Base-by-base conservation (phyloP, 2,888 invertebrate genomes). In the Lasius fuliginosus region DNA sequence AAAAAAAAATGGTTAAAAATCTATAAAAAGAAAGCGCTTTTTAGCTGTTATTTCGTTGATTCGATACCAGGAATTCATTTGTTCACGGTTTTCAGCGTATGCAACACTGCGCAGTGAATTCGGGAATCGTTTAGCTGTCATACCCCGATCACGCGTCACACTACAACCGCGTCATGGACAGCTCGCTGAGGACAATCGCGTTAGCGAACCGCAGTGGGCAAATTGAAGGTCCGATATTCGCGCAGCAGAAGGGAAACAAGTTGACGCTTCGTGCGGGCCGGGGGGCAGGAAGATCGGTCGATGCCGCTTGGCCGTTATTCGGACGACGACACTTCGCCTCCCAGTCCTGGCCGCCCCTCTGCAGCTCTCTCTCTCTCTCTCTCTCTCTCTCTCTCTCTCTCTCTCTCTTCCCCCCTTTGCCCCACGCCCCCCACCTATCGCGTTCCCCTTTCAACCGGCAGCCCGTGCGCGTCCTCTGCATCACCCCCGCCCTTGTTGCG, bases 231-330 rank as follows among this genome's bases (percentile, higher is more conserved):
- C 94, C 93, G 94, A 94, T 94, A 94, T 94, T 94, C 94, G 94
- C 91, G 92, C 91, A 92, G 93, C 93, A 93, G 93, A 93, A 93
- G 93, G 94, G 94, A 94, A 94, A 94, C 94, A 93, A 94, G 94
- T 94, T 94, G 94, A 94, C 93, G 94, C 93, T 93, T 92, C 93
- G 91, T 90, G 90, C 87, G 91, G 92, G 92, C 92, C 90, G 92
- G 93, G 93, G 49, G 93, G 92, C 93, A 91, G 92, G 92, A 92
- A 93, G 93, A 94, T 94, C 95, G 94, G 95, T 94, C 95, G 95
- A 94, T 95, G 94, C 94, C 94, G 94, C 94, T 92, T 93, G 94
- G 94, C 95, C 95, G 94, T 95, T 95, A 95, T 95, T 95, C 95
- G 95, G 95, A 94, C 95, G 94, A 95, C 95, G 95, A 95, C 95